phyloP scores from a whole-genome alignment of 2,797 vertebrate species.

The Crocidura indochinensis region DNA sequence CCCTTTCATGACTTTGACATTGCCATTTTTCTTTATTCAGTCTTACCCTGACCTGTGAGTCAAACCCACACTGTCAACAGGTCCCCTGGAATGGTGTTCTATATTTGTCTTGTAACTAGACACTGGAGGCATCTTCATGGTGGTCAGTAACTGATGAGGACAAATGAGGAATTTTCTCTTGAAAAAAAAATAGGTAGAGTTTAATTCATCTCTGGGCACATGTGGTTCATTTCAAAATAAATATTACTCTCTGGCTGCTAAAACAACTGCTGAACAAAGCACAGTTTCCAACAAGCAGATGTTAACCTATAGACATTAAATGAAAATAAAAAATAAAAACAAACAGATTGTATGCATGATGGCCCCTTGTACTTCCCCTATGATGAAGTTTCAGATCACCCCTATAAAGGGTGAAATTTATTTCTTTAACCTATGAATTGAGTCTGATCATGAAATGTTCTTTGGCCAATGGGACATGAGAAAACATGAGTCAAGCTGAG shows the following conservation, averaged over 20 bases:
- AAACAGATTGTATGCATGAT: constrained; percentile 65
- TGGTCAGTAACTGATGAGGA: constrained; percentile 59
- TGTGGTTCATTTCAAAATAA: constrained; percentile 69
- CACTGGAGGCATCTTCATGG: constrained; percentile 37
- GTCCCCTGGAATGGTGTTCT: constrained; percentile 50
- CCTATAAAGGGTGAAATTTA: constrained; percentile 6
- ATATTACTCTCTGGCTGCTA: constrained; percentile 50
- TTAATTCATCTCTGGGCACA: constrained; percentile 76
- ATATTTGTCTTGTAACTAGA: constrained; percentile 64
- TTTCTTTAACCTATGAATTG: constrained; percentile 36
- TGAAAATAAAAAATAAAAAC: constrained; percentile 52
- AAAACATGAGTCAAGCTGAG: constrained; percentile 30
- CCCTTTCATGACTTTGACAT: constrained; percentile 34
- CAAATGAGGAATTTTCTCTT: constrained; percentile 71
- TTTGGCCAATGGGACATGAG: constrained; percentile 43
- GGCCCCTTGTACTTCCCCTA: background rate
- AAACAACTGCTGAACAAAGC: constrained; percentile 64
- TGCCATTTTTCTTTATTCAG: constrained; percentile 63
- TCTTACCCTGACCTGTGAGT: constrained; percentile 37
- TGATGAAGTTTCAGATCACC: background rate
- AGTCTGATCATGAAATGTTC: background rate
- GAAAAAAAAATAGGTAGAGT: constrained; percentile 60
- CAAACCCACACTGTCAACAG: constrained; percentile 59
- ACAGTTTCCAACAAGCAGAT: constrained; percentile 64
- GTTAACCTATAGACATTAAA: constrained; percentile 64